Evolutionary conservation across 1,140 invertebrate genomes (phyloP).

Genomic region (Atta texana): DNA sequence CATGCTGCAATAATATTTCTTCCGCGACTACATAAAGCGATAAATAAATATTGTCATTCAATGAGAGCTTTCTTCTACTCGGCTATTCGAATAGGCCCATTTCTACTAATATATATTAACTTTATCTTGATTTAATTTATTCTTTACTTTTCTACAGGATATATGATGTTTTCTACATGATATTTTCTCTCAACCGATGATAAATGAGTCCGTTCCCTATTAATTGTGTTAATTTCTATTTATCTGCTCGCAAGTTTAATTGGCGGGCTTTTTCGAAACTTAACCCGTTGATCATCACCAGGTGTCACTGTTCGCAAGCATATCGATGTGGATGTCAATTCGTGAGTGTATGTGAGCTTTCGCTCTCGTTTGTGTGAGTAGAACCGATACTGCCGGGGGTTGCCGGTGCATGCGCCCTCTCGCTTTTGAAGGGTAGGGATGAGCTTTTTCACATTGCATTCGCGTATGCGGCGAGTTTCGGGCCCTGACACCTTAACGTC

Average conservation of each 20-base stretch:
- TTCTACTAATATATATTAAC: too few relatives aligned
- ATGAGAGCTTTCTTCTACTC: not conserved
- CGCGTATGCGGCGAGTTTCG: conserved; percentile 47
- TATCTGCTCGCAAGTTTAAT: not conserved
- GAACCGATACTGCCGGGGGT: conserved; percentile 75
- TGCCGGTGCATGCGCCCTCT: conserved; percentile 69
- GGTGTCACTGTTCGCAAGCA: conserved; percentile 42
- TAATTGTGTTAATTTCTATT: conserved; percentile 21
- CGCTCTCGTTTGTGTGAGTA: conserved; percentile 65
- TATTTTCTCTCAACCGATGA: not conserved
- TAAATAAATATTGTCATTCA: not conserved
- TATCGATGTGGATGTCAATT: conserved; percentile 54
- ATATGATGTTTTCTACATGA: not conserved
- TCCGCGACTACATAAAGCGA: not conserved
- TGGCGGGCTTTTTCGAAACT: conserved; percentile 68
- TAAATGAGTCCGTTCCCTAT: not conserved
- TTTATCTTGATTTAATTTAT: too few relatives aligned
- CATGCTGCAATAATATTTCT: not conserved
- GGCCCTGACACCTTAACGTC: conserved; percentile 37
- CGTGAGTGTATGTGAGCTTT: conserved; percentile 64
- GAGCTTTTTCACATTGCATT: conserved; percentile 69
- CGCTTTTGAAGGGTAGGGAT: conserved; percentile 37
- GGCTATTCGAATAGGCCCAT: not conserved
- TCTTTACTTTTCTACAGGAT: too few relatives aligned
- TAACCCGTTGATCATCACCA: conserved; percentile 6